These are phyloP conservation scores for Mustelus asterias DNA, from an alignment of 2,113 vertebrate species.

Conservation along the genomic window DNA sequence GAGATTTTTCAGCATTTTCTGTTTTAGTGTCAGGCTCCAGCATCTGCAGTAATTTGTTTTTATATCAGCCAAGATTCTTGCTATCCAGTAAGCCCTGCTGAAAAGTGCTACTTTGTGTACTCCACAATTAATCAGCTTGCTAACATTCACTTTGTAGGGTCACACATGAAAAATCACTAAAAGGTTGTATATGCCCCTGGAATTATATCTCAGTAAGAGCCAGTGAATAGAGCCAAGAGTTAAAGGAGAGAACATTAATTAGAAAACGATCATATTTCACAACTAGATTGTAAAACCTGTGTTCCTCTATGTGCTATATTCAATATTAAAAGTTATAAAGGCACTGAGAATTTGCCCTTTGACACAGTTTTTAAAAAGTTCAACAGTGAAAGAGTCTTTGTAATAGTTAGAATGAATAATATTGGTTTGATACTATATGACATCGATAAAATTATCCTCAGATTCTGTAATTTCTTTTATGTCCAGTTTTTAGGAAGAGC, in stretches of 20 bases:
- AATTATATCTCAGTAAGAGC: not conserved
- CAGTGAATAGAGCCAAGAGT: not conserved
- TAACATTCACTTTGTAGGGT: not conserved
- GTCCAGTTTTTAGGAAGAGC: not conserved
- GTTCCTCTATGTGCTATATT: not conserved
- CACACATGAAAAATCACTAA: not conserved
- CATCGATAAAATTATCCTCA: not conserved
- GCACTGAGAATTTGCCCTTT: not conserved
- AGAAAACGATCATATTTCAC: not conserved
- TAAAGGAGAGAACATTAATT: not conserved
- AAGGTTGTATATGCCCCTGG: not conserved
- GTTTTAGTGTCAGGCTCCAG: too few species aligned
- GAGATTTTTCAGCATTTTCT: too few species aligned
- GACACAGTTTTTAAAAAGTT: not conserved
- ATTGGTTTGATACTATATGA: not conserved
- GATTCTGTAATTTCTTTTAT: not conserved
- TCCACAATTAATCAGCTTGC: not conserved
- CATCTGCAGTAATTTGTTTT: too few species aligned
- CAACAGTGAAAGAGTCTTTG: not conserved
- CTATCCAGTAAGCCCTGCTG: not conserved
- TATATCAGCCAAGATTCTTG: not conserved
- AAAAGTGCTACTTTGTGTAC: not conserved
- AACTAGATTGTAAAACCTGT: not conserved
- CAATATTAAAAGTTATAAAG: not conserved
- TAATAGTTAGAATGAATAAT: not conserved